These are phyloP conservation scores for Polydrusus cervinus DNA, from an alignment of 2,888 invertebrate genomes.

Conservation along the genomic window DNA sequence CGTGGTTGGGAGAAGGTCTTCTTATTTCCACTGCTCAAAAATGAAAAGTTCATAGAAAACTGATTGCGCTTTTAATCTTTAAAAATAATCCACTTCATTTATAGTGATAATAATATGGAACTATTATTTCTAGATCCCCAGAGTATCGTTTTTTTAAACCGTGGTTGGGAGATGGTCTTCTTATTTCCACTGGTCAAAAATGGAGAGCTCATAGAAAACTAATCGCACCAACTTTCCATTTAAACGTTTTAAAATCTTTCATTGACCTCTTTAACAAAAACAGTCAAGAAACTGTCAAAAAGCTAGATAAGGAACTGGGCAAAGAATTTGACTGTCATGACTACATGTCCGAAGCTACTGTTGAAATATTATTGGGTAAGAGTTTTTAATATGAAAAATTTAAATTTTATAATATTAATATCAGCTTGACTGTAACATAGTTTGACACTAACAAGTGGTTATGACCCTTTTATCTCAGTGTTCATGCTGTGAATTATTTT, in stretches of 20 bases:
- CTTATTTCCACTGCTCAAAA: constrained; percentile 89
- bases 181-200: constrained; percentile 89
- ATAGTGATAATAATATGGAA: neutral
- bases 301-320: constrained; percentile 81
- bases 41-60: constrained; percentile 89
- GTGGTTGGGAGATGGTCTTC: constrained; percentile 88
- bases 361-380: constrained; percentile 84
- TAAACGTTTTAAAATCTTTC: constrained; percentile 90
- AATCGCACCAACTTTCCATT: constrained; percentile 91
- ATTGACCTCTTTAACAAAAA: constrained; percentile 90
- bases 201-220: constrained; percentile 90
- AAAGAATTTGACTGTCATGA: constrained; percentile 86
- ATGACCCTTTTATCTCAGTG: too few species aligned
- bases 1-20: constrained; percentile 89
- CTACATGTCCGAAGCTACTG: constrained; percentile 89
- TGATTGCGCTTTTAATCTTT: too few species aligned
- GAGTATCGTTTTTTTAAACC: constrained; percentile 89
- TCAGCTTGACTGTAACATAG: too few species aligned
- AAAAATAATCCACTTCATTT: too few species aligned
- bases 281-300: constrained; percentile 83
- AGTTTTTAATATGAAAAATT: constrained; percentile 57
- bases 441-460: too few species aligned
- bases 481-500: too few species aligned
- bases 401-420: too few species aligned
- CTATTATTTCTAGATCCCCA: constrained; percentile 60